Base-by-base conservation (phyloP, 2,113 vertebrate genomes). In the Cheirogaleus medius region DNA sequence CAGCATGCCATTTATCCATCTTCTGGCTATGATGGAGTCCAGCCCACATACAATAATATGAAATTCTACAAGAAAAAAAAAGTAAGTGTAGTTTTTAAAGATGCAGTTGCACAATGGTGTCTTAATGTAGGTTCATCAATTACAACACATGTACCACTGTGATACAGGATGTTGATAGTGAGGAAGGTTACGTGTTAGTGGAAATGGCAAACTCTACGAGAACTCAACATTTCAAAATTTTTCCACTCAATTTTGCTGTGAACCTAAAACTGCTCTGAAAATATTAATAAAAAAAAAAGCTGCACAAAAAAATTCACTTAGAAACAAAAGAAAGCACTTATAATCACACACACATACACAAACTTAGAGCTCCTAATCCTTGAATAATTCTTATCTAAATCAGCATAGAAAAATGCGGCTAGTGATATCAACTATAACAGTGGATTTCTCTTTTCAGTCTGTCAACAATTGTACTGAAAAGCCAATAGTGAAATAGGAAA, bases 1-100 rank as follows among this genome's bases (percentile, higher is more conserved):
- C 99, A 99, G 99, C 99, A 99, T 99, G 93, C 99, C 99, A 98
- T 99, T 99, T 98, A 99, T 99, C 99, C 99, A 99, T 97, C 99
- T 99, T 98, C 99, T 99, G 97, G 99, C 99, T 98, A 99, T 98
- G 96, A 99, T 98, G 39, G 99, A 99, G 96, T 99, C 99, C 97
- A 99, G 98, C n/a, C 99, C 99, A 98, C 99, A 99, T 23, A 99
- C 99, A 97, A 99, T 99, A 87, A 99, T 99, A 98, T 99, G 99
- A 98, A 99, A 99, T 97, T 99, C 99, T 99, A 97, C 0, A 1
- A 93, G 47, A 47, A 47, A 93, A 97, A 94, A 71, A 52, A 76
- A 0, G 0, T 34, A 88, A 86, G 82, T 95, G 95, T 63, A 88
- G 6, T 71, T 93, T 87, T 90, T 88, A 49, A 66, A 82, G 94